Evolutionary conservation across 2,797 vertebrate species (phyloP), one percentile per base, ranked within the genome.

Genomic region (Gambelia wislizenii): DNA sequence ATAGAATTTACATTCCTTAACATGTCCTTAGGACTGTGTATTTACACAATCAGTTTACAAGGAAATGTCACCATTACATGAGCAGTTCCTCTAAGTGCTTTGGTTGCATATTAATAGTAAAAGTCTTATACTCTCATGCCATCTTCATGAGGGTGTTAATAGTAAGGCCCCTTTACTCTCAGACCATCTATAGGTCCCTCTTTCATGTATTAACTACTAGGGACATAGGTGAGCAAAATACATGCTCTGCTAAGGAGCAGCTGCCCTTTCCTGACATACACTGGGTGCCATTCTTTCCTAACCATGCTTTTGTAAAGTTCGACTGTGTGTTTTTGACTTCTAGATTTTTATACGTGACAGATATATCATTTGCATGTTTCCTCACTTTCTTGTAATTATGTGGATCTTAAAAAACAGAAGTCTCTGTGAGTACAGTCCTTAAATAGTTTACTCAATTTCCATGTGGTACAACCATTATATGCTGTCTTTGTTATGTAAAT

Each of bases 401-500:
- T 93, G 87, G 87, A 54, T 74, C 77, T 91, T 87, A 87, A 88
- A n/a, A 88, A 83, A 59, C 5, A 94, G 25, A 89, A 84, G 52
- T 80, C 85, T 67, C 64, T 78, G 3, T 70, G 44, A 30, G 83
- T 74, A 59, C 83, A 92, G 78, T 56, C 30, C 25, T 10, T 81
- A 83, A 70, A 14, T 89, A 88, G 95, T 87, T 87, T 90, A 85
- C 81, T 52, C 10, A 83, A 85, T 91, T 87, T 92, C 91, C 85
- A 89, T 87, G 75, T 64, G 89, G 25, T 87, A n/a, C 89, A 92
- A 92, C 85, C 91, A 90, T 82, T 49, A 87, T 87, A 76, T 47
- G 84, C 42, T 89, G 6, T 16, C 90, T 90, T 90, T 94, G 72
- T 94, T 90, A 90, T 93, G 59, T 91, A 95, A 93, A 91, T 95